Conservation (phyloP, 2,113 vertebrate genomes). For the Pluvialis apricaria region DNA sequence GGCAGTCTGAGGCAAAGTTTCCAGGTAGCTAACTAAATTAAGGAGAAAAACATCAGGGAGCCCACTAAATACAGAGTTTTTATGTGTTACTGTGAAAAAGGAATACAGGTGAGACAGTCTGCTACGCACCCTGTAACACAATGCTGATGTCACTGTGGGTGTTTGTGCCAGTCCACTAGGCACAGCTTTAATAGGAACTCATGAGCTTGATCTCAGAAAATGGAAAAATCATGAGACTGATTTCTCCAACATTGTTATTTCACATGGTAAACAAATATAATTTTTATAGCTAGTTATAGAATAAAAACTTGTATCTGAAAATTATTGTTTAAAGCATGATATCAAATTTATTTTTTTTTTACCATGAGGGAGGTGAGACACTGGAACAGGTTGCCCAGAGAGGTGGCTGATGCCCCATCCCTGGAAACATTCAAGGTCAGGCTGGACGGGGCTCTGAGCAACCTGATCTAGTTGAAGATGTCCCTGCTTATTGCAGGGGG, state of each 20-base stretch:
- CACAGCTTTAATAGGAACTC: not conserved
- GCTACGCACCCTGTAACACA: not conserved
- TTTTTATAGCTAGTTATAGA: not conserved
- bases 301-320: not conserved
- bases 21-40: conserved; percentile 3
- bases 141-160: not conserved
- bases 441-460: not conserved
- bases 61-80: not conserved
- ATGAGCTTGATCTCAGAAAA: not conserved
- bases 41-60: not conserved
- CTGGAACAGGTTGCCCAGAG: not conserved
- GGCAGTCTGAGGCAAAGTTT: not conserved
- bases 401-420: not conserved
- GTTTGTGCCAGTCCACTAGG: not conserved
- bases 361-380: not conserved
- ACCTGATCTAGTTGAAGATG: not conserved
- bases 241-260: not conserved
- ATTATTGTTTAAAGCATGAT: not conserved
- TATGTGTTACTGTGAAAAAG: not conserved
- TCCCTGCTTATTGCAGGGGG: not conserved
- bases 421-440: not conserved
- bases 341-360: not conserved
- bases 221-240: not conserved
- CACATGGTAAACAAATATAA: not conserved
- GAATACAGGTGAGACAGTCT: not conserved